phyloP scores from a whole-genome alignment of 1,140 invertebrate genomes.

The Magallana ariakensis region DNA sequence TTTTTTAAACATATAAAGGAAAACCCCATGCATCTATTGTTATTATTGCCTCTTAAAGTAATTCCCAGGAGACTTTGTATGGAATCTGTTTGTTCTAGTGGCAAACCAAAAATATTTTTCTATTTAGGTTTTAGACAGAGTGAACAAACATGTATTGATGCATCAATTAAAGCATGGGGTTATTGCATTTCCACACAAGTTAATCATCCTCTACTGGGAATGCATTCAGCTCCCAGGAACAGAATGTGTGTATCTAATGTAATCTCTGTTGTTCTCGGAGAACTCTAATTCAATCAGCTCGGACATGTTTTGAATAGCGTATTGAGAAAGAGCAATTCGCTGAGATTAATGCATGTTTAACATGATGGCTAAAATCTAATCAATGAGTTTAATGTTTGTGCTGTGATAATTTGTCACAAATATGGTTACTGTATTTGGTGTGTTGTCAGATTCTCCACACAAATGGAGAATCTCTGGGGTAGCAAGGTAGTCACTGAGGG shows the following conservation, averaged over 20 bases:
- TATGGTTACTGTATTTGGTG: conserved; percentile 22
- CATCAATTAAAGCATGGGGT: conserved; percentile 29
- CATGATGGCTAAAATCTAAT: conserved; percentile 28
- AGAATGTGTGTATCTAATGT: conserved; percentile 34
- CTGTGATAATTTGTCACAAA: conserved; percentile 32
- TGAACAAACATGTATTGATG: conserved; percentile 20
- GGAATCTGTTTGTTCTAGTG: too few relatives aligned
- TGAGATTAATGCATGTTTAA: conserved; percentile 34
- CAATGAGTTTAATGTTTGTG: conserved; percentile 32
- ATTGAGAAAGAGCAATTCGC: conserved; percentile 19
- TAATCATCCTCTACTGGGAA: neutral
- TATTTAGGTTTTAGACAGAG: neutral
- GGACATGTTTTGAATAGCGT: conserved; percentile 30
- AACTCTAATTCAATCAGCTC: conserved; percentile 25
- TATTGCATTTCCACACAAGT: neutral
- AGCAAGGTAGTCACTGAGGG: neutral
- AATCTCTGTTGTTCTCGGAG: conserved; percentile 15
- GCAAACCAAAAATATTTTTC: too few relatives aligned
- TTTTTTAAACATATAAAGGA: too few relatives aligned
- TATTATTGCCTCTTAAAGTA: too few relatives aligned
- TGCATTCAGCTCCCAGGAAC: conserved; percentile 1
- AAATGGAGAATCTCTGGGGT: conserved; percentile 6
- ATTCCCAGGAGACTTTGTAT: too few relatives aligned
- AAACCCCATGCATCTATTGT: too few relatives aligned
- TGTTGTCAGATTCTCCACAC: conserved; percentile 2